Base-by-base conservation (phyloP, 2,888 invertebrate genomes). In the Asteroscopus sphinx region DNA sequence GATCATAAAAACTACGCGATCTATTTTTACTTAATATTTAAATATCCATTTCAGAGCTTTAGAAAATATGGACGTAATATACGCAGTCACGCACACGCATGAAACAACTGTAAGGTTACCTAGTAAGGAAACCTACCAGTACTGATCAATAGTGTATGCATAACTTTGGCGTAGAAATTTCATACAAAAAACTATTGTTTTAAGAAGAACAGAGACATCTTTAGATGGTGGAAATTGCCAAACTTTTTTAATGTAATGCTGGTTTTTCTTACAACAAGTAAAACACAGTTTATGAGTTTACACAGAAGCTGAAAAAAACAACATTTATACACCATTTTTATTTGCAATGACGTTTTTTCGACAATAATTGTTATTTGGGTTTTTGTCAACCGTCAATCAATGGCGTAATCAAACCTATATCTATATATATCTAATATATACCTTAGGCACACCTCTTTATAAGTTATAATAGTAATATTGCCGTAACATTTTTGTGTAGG, bases 21-120 rank as follows among this genome's bases (percentile, higher is more conserved):
- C 61, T 62, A 48, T 40, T 63, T 72, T 51, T 41, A 53, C 33
- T n/a, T n/a, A n/a, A 59, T 16, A 48, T 54, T 44, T 36, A 49
- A 32, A 40, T 57, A 58, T 59, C 39, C 35, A 40, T 52, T 62
- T 49, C 45, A 44, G 41, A 21, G 17, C 46, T 45, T 32, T 13
- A 48, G 51, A 28, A 47, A 69, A 52, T 65, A 47, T 40, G 25
- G 37, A 9, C 25, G n/a, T 44, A 46, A 37, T 40, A 28, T 46
- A 51, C 13, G 15, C 35, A 17, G 41, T 13, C 61, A 51, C 13
- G 15, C 35, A 17, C 45, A 16, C 61, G 11, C 39, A 33, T 44
- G 36, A 60, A 60, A 4, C 21, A 6, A 21, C 9, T 16, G 16
- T 16, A 16, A 15, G n/a, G 8, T 25, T 41, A n/a, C n/a, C n/a